Base-by-base conservation (phyloP, 2,888 invertebrate species). In the Synergus umbraculus region DNA sequence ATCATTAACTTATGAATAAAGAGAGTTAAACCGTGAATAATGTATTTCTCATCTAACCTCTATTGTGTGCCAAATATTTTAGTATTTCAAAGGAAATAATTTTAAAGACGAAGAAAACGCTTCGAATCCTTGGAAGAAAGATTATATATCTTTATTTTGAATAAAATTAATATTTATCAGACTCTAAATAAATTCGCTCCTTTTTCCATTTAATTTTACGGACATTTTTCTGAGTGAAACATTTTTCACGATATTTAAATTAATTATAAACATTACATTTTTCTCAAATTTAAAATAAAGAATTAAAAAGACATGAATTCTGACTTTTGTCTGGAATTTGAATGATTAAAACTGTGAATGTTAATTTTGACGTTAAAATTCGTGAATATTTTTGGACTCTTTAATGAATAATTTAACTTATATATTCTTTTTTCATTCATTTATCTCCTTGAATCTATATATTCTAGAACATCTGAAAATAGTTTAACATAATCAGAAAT, bases 31-130 rank as follows among this genome's bases (percentile, higher is more conserved):
- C 54, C 1, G 37, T 54, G 9, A 58, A 73, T 73, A 54, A 73
- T 37, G 10, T 13, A 73, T 73, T 41, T 12, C n/a, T 54, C 69
- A 73, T 73, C 69, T 54, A 7, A 54, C 73, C 54, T 73, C 37
- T 29, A 73, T 29, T 58, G 41, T 73, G 73, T 73, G 73, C 73
- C 73, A 73, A 73, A 73, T 54, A 73, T 54, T 73, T 73, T 18
- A 54, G 37, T 58, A 41, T n/a, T 29, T 73, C 8, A 10, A 29
- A 58, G 46, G 15, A 73, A 73, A n/a, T 37, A 73, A 9, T 54
- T 73, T 73, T 46, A 54, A 54, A 69, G 69, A 37, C 54, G 54
- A 54, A 49, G n/a, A 41, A 12, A 54, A 73, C 10, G n/a, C 3
- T n/a, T 37, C 2, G 22, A 12, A 18, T 73, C n/a, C 18, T 29